Base-by-base conservation (phyloP, 2,888 invertebrate species). In the Hofmannophila pseudospretella region DNA sequence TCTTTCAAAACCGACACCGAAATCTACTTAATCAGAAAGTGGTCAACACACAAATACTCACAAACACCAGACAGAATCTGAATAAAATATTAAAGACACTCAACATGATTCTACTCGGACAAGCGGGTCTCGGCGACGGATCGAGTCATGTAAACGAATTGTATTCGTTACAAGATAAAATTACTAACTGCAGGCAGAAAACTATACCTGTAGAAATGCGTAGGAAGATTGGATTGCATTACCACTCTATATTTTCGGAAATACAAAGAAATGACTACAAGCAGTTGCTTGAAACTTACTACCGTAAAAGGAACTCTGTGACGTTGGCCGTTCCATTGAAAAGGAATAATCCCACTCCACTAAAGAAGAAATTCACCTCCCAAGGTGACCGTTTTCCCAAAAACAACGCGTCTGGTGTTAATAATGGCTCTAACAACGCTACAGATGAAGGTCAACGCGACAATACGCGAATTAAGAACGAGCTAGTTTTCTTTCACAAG, bases 41-140 rank as follows among this genome's bases (percentile, higher is more conserved):
- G 0, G 54, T 85, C 14, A 78, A 65, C 52, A 71, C 63, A 27
- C 70, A 49, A 37, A 63, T 65, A 45, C 44, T 84, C 22, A 49
- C 49, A 1, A 71, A 77, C 42, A 82, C 65, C 45, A 67, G 71
- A 36, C 51, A 72, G 32, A 51, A 70, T 42, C 88, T 89, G 1
- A 88, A 88, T 38, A 66, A 66, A 30, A 70, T 78, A 52, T 59
- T 88, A 2, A 88, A 74, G 36, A 75, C 73, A 32, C 62, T 90
- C 1, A 90, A 90, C 51, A 90, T 89, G 81, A 80, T 90, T 20
- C 66, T 90, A 4, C 61, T 90, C 4, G 90, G 90, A 0, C 90
- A 90, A 60, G 88, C 88, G 0, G 90, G 90, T 0, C 77, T 90
- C 12, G 73, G 73, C 2, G 81, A 87, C 38, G 90, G 90, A 1